Conservation (phyloP, 53 echinoderm and acorn worm genomes). For the Hippasteria phrygiana region DNA sequence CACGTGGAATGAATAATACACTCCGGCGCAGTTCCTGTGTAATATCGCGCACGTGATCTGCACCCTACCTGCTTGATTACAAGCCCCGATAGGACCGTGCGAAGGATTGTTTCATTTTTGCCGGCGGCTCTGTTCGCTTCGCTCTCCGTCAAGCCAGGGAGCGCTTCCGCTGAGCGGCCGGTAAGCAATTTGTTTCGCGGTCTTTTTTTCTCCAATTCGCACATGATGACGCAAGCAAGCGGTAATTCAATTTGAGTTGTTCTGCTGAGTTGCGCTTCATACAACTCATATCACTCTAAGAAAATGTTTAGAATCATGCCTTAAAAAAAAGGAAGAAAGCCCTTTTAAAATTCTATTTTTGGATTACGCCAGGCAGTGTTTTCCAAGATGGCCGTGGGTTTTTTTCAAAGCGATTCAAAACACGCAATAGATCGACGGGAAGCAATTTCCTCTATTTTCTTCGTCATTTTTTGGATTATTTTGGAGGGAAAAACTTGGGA, state of each 20-base stretch:
- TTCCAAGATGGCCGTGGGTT: too few relatives aligned
- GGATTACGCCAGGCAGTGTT: too few relatives aligned
- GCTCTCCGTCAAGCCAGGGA: constrained; percentile 36
- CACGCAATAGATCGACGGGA: too few relatives aligned
- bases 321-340: too few relatives aligned
- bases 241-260: constrained; percentile 60
- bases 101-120: constrained; percentile 46
- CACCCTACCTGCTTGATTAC: constrained; percentile 36
- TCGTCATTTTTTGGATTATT: too few relatives aligned
- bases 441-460: too few relatives aligned
- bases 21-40: not conserved
- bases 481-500: too few relatives aligned
- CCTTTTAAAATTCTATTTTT: too few relatives aligned
- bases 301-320: too few relatives aligned
- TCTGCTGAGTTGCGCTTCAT: constrained; percentile 14
- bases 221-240: constrained; percentile 19
- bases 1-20: too few relatives aligned
- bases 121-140: constrained; percentile 47
- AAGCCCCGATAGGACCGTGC: not conserved
- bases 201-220: not conserved
- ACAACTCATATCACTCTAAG: not conserved
- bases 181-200: constrained; percentile 13
- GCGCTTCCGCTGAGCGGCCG: constrained; percentile 27
- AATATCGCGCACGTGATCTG: not conserved
- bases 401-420: too few relatives aligned